These are phyloP conservation scores for Scolanthus callimorphus DNA, from an alignment of 92 coral and sea anemone species.

Conservation along the genomic window DNA sequence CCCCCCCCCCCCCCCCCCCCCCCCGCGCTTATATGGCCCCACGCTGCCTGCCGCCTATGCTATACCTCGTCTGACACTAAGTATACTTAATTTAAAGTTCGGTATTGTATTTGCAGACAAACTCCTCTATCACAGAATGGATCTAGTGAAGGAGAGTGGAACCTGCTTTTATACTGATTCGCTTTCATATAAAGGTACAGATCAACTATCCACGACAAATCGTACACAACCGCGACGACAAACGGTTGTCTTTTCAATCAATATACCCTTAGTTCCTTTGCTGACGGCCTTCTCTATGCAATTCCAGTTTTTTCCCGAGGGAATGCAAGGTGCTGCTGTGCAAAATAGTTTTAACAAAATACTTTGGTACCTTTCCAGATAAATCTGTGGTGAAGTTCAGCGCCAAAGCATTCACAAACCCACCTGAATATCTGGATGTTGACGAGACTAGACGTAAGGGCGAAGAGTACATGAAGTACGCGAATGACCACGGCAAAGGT, in stretches of 20 bases:
- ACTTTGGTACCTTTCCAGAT: constrained; percentile 16
- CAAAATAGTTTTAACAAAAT: background rate
- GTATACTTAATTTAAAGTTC: too few relatives aligned
- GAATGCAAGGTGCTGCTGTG: too few relatives aligned
- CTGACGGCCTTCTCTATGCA: too few relatives aligned
- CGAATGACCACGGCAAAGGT: constrained; percentile 15
- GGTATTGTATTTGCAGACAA: background rate
- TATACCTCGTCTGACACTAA: too few relatives aligned
- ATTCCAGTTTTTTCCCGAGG: too few relatives aligned
- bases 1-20: too few relatives aligned
- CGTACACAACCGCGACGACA: too few relatives aligned
- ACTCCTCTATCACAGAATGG: constrained; percentile 54
- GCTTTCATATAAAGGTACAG: constrained; percentile 45
- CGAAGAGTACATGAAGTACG: constrained; percentile 19
- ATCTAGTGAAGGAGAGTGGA: constrained; percentile 34
- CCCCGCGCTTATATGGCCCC: too few relatives aligned
- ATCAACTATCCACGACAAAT: too few relatives aligned
- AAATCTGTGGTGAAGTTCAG: constrained; percentile 68
- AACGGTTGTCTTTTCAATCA: too few relatives aligned
- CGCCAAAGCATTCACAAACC: constrained; percentile 60
- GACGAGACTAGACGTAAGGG: constrained; percentile 40
- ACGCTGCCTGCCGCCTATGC: too few relatives aligned
- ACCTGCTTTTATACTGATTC: constrained; percentile 50
- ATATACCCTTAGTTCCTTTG: too few relatives aligned
- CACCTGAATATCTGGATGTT: constrained; percentile 54